A percentile compares a stretch with the other conserved stretches of the same genome.
These are phyloP conservation scores for Rousettus madagascariensis DNA, from an alignment of 2,797 vertebrate species.

Conservation along the genomic window DNA sequence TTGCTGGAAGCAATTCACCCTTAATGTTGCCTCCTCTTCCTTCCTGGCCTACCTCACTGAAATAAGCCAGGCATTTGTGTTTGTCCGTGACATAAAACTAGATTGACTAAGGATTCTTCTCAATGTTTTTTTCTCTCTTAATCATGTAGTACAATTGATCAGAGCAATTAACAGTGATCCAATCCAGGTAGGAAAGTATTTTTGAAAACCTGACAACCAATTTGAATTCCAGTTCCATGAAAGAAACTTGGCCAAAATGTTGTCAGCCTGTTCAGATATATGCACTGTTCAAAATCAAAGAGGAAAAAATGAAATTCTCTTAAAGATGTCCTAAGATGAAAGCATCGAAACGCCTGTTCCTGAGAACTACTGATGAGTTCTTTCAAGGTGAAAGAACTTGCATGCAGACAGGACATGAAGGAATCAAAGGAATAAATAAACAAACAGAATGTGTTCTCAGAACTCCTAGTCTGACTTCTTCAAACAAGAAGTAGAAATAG, in stretches of 20 bases:
- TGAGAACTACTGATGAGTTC: background rate
- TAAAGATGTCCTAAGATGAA: background rate
- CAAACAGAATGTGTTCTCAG: conserved; percentile 36
- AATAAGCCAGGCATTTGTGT: conserved; percentile 13
- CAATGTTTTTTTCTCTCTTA: background rate
- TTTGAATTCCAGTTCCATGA: background rate
- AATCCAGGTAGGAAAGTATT: background rate
- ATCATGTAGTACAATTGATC: background rate
- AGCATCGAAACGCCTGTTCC: background rate
- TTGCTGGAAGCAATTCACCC: background rate
- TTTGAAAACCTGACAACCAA: background rate
- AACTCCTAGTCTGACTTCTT: background rate
- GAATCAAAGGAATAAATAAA: conserved; percentile 38
- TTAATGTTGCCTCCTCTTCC: background rate
- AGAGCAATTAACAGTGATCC: background rate
- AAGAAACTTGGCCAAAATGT: background rate
- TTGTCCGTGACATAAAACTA: conserved; percentile 12
- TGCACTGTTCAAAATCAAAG: background rate
- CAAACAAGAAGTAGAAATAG: conserved; percentile 53
- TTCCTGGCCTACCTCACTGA: background rate
- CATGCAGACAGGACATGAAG: conserved; percentile 11
- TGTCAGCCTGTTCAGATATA: background rate
- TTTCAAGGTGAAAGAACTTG: conserved; percentile 40
- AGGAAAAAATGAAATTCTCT: background rate
- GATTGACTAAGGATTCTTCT: background rate